A percentile compares a stretch with the other conserved stretches of the same genome.
Conservation (phyloP, 2,797 vertebrate genomes). For the Tragelaphus eurycerus region DNA sequence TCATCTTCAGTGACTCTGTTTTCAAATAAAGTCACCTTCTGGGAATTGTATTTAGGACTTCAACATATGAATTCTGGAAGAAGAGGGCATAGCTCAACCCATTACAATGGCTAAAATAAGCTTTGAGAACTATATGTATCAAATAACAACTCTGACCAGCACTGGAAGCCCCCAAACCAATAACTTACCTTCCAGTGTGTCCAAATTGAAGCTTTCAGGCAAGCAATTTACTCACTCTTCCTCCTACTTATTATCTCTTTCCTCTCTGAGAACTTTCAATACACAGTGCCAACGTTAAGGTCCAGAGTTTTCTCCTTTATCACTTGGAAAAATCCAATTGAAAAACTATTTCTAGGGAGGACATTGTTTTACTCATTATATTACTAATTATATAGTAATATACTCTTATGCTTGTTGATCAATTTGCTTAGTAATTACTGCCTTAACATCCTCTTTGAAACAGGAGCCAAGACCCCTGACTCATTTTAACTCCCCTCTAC, state of each 20-base stretch:
- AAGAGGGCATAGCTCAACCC: neutral
- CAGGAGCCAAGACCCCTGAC: neutral
- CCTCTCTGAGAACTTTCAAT: neutral
- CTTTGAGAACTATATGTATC: neutral
- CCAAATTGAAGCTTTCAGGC: neutral
- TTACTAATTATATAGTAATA: neutral
- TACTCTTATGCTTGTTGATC: neutral
- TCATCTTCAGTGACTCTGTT: neutral
- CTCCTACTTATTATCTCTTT: neutral
- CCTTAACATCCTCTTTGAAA: neutral
- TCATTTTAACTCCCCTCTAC: neutral
- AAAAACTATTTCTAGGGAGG: neutral
- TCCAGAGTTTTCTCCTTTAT: neutral
- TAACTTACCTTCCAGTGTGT: neutral
- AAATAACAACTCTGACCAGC: neutral
- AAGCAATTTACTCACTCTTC: neutral
- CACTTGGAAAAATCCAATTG: neutral
- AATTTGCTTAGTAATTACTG: neutral
- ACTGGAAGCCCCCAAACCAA: neutral
- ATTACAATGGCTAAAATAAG: neutral
- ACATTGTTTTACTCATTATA: neutral
- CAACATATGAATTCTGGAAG: neutral
- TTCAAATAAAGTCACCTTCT: neutral
- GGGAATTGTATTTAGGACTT: neutral
- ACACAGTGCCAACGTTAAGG: neutral